These are phyloP conservation scores for Silurus meridionalis DNA, from an alignment of 2,113 vertebrate species.

Conservation along the genomic window DNA sequence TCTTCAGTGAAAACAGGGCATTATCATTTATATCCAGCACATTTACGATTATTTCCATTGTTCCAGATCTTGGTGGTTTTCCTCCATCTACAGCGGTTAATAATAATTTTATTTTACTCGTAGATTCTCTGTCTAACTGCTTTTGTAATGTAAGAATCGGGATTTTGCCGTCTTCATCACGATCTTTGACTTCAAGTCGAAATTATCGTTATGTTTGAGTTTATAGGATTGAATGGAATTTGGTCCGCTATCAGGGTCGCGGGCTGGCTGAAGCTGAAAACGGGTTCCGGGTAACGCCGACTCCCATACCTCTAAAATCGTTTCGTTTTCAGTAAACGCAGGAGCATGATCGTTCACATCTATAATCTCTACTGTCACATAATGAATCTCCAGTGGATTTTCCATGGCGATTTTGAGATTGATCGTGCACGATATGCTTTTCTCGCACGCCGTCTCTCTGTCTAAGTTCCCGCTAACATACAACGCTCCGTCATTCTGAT, in stretches of 20 bases:
- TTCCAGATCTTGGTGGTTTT: conserved; percentile 49
- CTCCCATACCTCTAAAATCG: conserved; percentile 60
- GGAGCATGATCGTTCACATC: conserved; percentile 69
- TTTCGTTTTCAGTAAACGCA: conserved; percentile 58
- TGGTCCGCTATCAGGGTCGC: conserved; percentile 59
- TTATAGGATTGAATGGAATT: conserved; percentile 64
- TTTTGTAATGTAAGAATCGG: conserved; percentile 53
- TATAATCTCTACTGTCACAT: conserved; percentile 61
- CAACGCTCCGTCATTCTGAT: conserved; percentile 58
- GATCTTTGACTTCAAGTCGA: conserved; percentile 63
- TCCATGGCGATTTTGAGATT: conserved; percentile 59
- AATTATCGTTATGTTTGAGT: conserved; percentile 63
- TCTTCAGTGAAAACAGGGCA: conserved; percentile 56
- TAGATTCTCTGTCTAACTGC: conserved; percentile 51
- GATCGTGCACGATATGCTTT: conserved; percentile 50
- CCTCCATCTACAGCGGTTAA: conserved; percentile 60
- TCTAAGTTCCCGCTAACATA: conserved; percentile 58
- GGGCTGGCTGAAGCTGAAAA: conserved; percentile 62
- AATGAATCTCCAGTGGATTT: conserved; percentile 68
- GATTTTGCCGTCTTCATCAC: conserved; percentile 47
- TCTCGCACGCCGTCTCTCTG: conserved; percentile 57
- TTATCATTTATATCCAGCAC: conserved; percentile 63
- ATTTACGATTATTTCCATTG: conserved; percentile 47
- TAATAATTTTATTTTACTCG: conserved; percentile 29
- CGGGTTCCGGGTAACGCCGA: conserved; percentile 53